Evolutionary conservation across 2,113 vertebrate genomes (phyloP).

Genomic region (Burhinus bistriatus): DNA sequence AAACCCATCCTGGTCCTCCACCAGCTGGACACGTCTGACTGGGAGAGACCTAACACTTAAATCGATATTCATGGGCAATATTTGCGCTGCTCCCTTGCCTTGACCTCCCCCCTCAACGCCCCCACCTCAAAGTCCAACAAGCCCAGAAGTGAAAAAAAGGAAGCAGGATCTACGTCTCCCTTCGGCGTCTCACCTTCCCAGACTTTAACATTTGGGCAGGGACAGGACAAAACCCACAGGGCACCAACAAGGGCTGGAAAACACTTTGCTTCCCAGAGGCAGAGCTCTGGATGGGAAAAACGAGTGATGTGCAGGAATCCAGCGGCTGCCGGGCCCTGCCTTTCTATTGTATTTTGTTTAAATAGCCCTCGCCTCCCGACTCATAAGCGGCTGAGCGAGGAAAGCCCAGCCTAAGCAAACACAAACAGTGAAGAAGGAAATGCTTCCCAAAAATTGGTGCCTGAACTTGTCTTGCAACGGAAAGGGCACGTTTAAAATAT

Average conservation of each 20-base stretch:
- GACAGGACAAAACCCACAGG: neutral
- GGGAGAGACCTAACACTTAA: neutral
- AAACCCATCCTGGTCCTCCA: neutral
- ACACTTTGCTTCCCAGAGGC: neutral
- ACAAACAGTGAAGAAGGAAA: constrained; percentile 23
- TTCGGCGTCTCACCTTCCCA: neutral
- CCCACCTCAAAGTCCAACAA: neutral
- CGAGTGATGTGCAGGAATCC: neutral
- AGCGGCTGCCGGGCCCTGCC: neutral
- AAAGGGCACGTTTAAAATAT: neutral
- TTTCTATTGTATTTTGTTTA: neutral
- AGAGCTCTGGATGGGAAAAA: neutral
- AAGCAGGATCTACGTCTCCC: neutral
- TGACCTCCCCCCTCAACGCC: neutral
- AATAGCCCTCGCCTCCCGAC: neutral
- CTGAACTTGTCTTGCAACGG: neutral
- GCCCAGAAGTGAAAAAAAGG: neutral
- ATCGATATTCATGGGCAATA: neutral
- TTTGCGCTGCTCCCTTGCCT: neutral
- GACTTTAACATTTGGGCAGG: neutral
- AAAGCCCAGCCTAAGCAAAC: constrained; percentile 45
- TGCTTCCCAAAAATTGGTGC: neutral
- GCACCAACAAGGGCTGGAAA: neutral
- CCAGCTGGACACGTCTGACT: neutral
- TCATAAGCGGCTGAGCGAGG: neutral